These are phyloP conservation scores for Piprites chloris DNA, from an alignment of 2,113 vertebrate genomes.

Conservation along the genomic window DNA sequence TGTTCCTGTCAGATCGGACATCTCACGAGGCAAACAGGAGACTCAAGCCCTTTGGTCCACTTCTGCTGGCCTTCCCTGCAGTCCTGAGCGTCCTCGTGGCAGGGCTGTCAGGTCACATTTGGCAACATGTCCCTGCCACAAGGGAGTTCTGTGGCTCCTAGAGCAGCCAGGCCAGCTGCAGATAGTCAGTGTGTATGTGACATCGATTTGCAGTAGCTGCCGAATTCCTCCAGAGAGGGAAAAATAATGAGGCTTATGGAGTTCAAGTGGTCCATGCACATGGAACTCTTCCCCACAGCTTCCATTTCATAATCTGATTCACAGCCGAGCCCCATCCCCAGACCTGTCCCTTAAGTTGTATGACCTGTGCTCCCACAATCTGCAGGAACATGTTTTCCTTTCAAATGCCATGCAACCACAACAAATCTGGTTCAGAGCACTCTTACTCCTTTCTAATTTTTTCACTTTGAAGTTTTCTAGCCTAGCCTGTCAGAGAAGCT, in stretches of 20 bases:
- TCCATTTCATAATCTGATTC: background rate
- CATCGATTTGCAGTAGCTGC: background rate
- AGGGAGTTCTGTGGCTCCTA: rapidly evolving
- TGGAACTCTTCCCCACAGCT: background rate
- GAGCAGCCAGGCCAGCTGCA: background rate
- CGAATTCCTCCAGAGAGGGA: background rate
- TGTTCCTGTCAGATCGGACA: background rate
- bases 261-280: rapidly evolving
- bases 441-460: background rate
- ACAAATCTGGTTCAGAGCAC: background rate
- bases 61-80: background rate
- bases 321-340: background rate
- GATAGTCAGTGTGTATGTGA: rapidly evolving
- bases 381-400: background rate
- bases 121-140: background rate
- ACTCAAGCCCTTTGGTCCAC: background rate
- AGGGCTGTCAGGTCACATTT: background rate
- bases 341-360: background rate
- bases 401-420: background rate
- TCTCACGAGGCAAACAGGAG: background rate
- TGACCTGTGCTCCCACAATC: background rate
- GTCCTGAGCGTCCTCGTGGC: background rate
- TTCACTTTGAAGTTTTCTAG: background rate
- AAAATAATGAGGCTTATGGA: background rate
- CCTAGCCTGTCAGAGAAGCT: background rate